A percentile compares a stretch with the other conserved stretches of the same genome.
phyloP scores from a whole-genome alignment of 1,140 invertebrate species.

The Drosophila obscura region DNA sequence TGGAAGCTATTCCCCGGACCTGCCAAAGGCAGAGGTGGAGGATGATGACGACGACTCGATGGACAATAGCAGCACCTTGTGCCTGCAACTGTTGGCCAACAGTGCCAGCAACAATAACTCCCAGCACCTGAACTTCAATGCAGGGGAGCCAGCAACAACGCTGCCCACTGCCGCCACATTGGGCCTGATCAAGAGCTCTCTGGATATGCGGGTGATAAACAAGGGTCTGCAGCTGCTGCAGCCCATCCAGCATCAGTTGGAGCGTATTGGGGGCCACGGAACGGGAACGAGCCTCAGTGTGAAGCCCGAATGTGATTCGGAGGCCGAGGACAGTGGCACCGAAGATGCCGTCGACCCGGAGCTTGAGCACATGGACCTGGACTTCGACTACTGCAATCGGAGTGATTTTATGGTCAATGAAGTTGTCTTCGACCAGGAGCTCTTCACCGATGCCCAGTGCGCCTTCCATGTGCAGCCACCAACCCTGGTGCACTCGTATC shows the following conservation, averaged over 20 bases:
- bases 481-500: constrained; percentile 90
- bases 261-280: constrained; percentile 34
- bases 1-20: constrained; percentile 66
- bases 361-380: constrained; percentile 58
- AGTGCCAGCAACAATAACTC: constrained; percentile 79
- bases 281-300: constrained; percentile 20
- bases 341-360: constrained; percentile 62
- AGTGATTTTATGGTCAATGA: constrained; percentile 77
- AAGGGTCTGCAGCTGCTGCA: constrained; percentile 91
- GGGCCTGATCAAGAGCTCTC: constrained; percentile 85
- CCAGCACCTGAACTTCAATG: constrained; percentile 75
- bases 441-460: constrained; percentile 88
- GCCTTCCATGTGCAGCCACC: constrained; percentile 93
- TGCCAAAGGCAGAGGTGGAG: constrained; percentile 78
- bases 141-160: constrained; percentile 39
- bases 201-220: constrained; percentile 89
- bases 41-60: constrained; percentile 87
- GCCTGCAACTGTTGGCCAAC: constrained; percentile 68
- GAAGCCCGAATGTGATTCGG: constrained; percentile 69
- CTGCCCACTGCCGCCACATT: constrained; percentile 67
- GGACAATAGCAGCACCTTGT: constrained; percentile 85
- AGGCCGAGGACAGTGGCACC: constrained; percentile 70
- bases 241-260: constrained; percentile 84
- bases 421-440: constrained; percentile 85
- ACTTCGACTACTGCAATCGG: constrained; percentile 60